These are phyloP conservation scores for Phoebastria nigripes DNA, from an alignment of 2,797 vertebrate genomes.

Conservation along the genomic window DNA sequence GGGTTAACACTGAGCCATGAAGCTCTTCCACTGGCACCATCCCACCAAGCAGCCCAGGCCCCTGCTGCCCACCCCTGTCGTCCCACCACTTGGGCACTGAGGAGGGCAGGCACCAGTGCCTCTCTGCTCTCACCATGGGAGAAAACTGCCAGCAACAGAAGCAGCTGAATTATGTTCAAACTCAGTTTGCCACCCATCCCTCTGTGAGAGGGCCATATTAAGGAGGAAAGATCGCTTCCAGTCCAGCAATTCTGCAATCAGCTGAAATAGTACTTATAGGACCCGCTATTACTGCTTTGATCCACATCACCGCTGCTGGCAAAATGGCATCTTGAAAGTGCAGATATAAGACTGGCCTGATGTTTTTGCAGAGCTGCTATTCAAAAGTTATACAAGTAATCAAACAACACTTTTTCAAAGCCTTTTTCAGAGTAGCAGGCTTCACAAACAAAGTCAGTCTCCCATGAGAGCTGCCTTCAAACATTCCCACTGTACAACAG, in stretches of 20 bases:
- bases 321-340: not conserved
- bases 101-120: not conserved
- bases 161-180: not conserved
- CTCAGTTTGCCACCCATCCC: not conserved
- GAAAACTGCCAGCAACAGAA: not conserved
- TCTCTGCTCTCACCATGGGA: not conserved
- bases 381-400: not conserved
- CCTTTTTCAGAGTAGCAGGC: not conserved
- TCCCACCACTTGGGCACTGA: not conserved
- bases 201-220: not conserved
- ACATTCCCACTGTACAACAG: not conserved
- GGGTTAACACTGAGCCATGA: not conserved
- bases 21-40: not conserved
- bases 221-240: not conserved
- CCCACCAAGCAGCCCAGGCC: not conserved
- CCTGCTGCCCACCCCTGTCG: not conserved
- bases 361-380: not conserved
- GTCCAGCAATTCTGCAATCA: not conserved
- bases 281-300: not conserved
- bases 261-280: not conserved
- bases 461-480: not conserved
- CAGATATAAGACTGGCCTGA: not conserved
- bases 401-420: not conserved
- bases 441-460: not conserved
- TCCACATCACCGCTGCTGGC: not conserved